Evolutionary conservation across 1,140 invertebrate genomes (phyloP), one percentile per base, ranked within the genome.

Genomic region (Drosophila ironensis): DNA sequence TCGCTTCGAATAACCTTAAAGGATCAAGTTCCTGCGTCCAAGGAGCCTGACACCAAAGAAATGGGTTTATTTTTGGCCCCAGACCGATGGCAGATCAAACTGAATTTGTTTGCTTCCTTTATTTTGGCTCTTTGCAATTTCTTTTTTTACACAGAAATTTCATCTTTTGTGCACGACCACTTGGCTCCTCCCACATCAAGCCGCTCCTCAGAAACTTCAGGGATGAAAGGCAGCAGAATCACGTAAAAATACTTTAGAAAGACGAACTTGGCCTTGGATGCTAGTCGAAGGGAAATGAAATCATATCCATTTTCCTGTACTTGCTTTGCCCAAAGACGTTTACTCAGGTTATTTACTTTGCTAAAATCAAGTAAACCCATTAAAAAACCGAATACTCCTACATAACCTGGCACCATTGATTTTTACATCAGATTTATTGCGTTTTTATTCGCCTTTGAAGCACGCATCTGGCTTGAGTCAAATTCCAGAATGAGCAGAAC

Each of bases 161-260:
- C 61, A 53, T 67, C 50, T 52, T 42, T 45, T 27, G 14, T 25
- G 35, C 64, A 68, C 61, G 64, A 56, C 56, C 61, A 28, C 50
- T 24, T 19, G 4, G 30, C 11, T 12, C 20, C 37, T 33, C 56
- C 9, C 6, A 28, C 51, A n/a, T n/a, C n/a, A n/a, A n/a, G n/a
- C n/a, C n/a, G n/a, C n/a, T n/a, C n/a, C n/a, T n/a, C n/a, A n/a
- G n/a, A 22, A 16, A 46, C 17, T 12, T 4, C 3, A n/a, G n/a
- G 12, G 22, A 19, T 22, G 1, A 12, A 19, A 20, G 20, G 47
- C 20, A 33, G 56, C 68, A 44, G 45, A 68, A 53, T 68, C 64
- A 68, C 63, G 64, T 68, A 53, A 17, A 14, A 68, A 57, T 69
- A 25, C 50, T 33, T 41, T 56, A 14, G 33, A n/a, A 17, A 47